Base-by-base conservation (phyloP, 2,113 vertebrate species). In the Chaenocephalus aceratus region DNA sequence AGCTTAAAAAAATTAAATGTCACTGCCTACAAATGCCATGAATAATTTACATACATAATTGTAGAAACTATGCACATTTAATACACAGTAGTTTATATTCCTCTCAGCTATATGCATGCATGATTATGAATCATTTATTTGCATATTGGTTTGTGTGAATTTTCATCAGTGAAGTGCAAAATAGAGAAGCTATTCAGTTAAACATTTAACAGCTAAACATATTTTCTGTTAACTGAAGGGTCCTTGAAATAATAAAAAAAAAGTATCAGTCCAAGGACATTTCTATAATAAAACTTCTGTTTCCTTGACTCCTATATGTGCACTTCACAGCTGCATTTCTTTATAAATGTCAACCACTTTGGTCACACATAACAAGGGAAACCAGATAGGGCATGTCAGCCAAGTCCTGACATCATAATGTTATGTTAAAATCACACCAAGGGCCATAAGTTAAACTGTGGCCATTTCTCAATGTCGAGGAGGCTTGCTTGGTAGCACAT, bases 31-130 rank as follows among this genome's bases (percentile, higher is more conserved):
- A 62, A 51, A 77, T 56, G 6, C 49, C 56, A 82, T 87, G 44
- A 85, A 86, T 86, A 73, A 86, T 90, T 85, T 46, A 86, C 51
- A 74, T 10, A 66, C 30, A 15, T 81, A 66, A 85, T 56, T 72
- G 57, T 48, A 75, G 66, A 70, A 74, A 69, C 4, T 26, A 63
- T 0, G n/a, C 67, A 78, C 49, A 61, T 74, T 59, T 3, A 48
- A 51, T 11, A 76, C 18, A 26, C 30, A 49, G 41, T 13, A 49
- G 26, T 69, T 68, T 82, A 63, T 82, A 67, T 77, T 74, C 59
- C 60, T 64, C 46, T 75, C 76, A 69, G 56, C 53, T 21, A 2
- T 69, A 30, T 21, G 52, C 59, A 71, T 62, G 79, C 51, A 46
- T 41, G 49, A 46, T 60, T 62, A 67, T 77, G 54, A 79, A 81